These are phyloP conservation scores for Labrus mixtus DNA, from an alignment of 2,113 vertebrate species.

Conservation along the genomic window DNA sequence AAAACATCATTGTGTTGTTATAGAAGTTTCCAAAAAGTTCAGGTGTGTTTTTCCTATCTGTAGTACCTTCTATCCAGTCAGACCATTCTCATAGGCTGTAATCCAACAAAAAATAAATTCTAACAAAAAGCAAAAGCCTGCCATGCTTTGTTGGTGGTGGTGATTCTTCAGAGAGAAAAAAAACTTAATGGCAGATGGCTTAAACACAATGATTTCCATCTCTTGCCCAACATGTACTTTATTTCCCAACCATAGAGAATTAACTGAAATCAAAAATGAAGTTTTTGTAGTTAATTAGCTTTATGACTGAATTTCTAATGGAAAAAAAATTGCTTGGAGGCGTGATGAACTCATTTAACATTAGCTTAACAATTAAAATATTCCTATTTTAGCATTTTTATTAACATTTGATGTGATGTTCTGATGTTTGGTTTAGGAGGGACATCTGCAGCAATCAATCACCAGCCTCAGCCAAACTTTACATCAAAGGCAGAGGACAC, in stretches of 20 bases:
- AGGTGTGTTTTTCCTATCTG: too few relatives aligned
- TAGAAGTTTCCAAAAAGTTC: too few relatives aligned
- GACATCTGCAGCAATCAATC: conserved; percentile 33
- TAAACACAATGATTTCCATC: not conserved
- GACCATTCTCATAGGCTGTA: too few relatives aligned
- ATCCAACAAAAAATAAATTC: too few relatives aligned
- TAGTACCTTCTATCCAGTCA: too few relatives aligned
- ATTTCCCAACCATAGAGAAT: conserved; percentile 9
- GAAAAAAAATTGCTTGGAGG: conserved; percentile 25
- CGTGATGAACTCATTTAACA: not conserved
- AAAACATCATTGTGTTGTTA: too few relatives aligned
- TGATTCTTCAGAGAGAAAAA: conserved; percentile 36
- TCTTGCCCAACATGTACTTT: not conserved
- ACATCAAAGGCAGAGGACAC: not conserved
- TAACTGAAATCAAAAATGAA: conserved; percentile 19
- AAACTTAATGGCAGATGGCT: not conserved
- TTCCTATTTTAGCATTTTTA: conserved; percentile 1
- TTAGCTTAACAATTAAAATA: conserved; percentile 44
- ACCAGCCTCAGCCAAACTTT: conserved; percentile 25
- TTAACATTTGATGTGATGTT: conserved; percentile 30
- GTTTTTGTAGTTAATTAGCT: conserved; percentile 34
- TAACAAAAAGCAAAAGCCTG: conserved; percentile 3
- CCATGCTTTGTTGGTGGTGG: conserved; percentile 15
- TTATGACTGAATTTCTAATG: conserved; percentile 42
- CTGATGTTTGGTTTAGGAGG: conserved; percentile 14